Evolutionary conservation across 2,797 vertebrate species (phyloP).

Genomic region (Spondyliosoma cantharus): DNA sequence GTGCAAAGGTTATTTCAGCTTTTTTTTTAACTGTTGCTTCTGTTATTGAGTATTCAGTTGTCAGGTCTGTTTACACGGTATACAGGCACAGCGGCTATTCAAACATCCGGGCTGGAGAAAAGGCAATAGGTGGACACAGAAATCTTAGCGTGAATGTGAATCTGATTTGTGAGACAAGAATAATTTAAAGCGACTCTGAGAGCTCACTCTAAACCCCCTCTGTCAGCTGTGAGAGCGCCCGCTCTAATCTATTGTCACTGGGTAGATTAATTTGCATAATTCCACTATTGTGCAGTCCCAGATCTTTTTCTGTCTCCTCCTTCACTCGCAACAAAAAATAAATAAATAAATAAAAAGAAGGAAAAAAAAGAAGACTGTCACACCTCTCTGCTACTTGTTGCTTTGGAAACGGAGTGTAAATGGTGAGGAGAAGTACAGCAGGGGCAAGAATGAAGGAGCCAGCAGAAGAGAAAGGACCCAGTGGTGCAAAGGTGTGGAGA

Average conservation of each 20-base stretch:
- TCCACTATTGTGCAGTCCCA: constrained; percentile 76
- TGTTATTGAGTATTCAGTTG: constrained; percentile 21
- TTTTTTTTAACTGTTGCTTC: constrained; percentile 28
- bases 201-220: constrained; percentile 69
- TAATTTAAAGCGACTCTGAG: constrained; percentile 74
- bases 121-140: constrained; percentile 61
- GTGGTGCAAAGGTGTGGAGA: constrained; percentile 52
- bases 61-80: constrained; percentile 47
- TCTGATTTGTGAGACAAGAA: constrained; percentile 76
- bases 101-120: constrained; percentile 49
- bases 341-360: not conserved
- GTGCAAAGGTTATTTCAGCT: constrained; percentile 25
- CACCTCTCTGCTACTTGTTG: constrained; percentile 75
- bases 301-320: constrained; percentile 72
- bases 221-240: constrained; percentile 74
- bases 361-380: constrained; percentile 25
- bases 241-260: constrained; percentile 82
- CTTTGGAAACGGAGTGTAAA: constrained; percentile 71
- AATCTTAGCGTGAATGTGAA: constrained; percentile 58
- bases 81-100: constrained; percentile 40
- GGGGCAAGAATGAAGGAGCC: constrained; percentile 34
- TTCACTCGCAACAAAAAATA: constrained; percentile 39
- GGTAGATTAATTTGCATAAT: constrained; percentile 84
- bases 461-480: constrained; percentile 42
- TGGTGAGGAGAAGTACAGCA: constrained; percentile 36